Percentiles rank a stretch among this genome's conserved stretches.
Evolutionary conservation across 2,797 vertebrate genomes (phyloP).

Genomic region (Acanthiza pusilla): DNA sequence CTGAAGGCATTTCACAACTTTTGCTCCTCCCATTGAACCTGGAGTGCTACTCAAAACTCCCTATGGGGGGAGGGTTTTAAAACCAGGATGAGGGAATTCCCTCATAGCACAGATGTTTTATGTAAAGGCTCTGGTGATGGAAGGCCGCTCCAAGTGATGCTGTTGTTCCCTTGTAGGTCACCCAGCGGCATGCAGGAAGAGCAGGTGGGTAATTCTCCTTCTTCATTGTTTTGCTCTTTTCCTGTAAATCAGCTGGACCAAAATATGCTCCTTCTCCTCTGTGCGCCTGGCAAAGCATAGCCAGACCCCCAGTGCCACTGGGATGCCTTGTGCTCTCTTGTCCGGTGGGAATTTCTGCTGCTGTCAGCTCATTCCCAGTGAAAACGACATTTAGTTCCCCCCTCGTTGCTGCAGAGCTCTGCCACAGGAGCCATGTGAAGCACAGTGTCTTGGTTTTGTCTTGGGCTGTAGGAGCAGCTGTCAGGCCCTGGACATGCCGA

Average conservation of each 20-base stretch:
- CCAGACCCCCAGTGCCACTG: background rate
- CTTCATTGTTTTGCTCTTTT: background rate
- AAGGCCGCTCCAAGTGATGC: background rate
- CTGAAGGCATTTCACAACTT: background rate
- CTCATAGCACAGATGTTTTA: background rate
- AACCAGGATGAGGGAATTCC: background rate
- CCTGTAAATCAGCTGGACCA: background rate
- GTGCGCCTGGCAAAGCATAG: rapidly evolving
- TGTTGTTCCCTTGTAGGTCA: conserved; percentile 46
- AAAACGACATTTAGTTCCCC: background rate
- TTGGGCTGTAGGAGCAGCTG: conserved; percentile 72
- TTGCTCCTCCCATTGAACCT: background rate
- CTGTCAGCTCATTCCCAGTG: background rate
- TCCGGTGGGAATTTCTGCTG: background rate
- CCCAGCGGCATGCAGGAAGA: background rate
- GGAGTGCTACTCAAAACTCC: background rate
- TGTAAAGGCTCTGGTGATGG: background rate
- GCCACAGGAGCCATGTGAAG: rapidly evolving
- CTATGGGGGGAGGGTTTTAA: background rate
- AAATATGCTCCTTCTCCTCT: background rate
- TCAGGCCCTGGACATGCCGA: conserved; percentile 52
- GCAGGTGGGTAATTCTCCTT: conserved; percentile 51
- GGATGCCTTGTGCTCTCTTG: background rate
- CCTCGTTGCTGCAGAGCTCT: background rate
- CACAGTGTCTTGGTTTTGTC: background rate